A percentile compares a stretch with the other conserved stretches of the same genome.
Evolutionary conservation across 2,888 invertebrate species (phyloP).

Genomic region (Agrenia bidenticulata): DNA sequence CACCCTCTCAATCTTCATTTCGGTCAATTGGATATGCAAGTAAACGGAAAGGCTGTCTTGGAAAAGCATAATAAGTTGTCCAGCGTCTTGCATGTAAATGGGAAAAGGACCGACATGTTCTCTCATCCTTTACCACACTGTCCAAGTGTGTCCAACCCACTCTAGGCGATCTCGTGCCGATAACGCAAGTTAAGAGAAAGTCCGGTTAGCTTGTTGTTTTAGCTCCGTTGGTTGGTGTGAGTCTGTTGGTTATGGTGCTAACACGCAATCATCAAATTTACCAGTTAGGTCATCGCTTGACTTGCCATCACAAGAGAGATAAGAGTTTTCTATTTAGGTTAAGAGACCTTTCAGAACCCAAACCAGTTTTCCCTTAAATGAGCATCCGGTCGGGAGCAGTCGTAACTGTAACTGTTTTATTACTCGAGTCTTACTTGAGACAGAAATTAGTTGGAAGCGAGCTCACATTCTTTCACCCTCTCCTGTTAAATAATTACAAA

Average conservation of each 20-base stretch:
- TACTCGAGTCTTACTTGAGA: slow-evolving; percentile 16
- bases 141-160: neutral
- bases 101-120: neutral
- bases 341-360: neutral
- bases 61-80: slow-evolving; percentile 2
- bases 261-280: slow-evolving; percentile 40
- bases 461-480: slow-evolving; percentile 1
- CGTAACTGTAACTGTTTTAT: slow-evolving; percentile 16
- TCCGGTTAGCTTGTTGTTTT: too few relatives aligned
- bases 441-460: slow-evolving; percentile 13
- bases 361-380: slow-evolving; percentile 5
- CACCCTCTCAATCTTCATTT: slow-evolving; percentile 6
- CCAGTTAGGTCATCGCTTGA: slow-evolving; percentile 21
- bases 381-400: slow-evolving; percentile 3
- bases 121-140: neutral
- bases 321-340: slow-evolving; percentile 12
- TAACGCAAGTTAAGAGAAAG: neutral
- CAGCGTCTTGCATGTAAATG: neutral
- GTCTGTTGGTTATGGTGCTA: slow-evolving; percentile 18
- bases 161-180: neutral
- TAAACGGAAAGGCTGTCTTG: neutral
- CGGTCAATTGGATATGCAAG: neutral
- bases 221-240: too few relatives aligned
- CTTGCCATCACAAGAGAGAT: slow-evolving; percentile 1
- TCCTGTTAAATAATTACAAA: too few relatives aligned